Conservation (phyloP, 2,113 vertebrate species). For the Bucco capensis region DNA sequence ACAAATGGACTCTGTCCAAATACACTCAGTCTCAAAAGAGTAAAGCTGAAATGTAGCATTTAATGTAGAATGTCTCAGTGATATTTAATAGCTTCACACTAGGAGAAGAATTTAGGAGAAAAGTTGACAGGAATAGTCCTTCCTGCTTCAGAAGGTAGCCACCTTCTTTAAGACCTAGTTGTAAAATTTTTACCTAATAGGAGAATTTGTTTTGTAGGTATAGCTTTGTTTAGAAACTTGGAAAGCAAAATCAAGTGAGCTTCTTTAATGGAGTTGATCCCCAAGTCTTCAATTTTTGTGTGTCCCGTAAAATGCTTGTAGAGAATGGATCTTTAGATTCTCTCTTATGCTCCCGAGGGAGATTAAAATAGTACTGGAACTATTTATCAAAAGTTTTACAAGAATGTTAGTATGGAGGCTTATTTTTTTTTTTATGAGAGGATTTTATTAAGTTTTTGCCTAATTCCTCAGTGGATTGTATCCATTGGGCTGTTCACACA, state of each 20-base stretch:
- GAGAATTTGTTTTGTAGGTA: background rate
- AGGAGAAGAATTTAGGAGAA: background rate
- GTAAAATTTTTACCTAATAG: background rate
- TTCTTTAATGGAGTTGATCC: background rate
- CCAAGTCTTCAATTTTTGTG: background rate
- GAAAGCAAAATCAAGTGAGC: background rate
- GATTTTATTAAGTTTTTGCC: background rate
- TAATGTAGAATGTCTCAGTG: background rate
- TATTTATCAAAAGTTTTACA: background rate
- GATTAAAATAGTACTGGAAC: background rate
- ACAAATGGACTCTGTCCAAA: background rate
- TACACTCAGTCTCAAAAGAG: background rate
- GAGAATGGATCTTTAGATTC: background rate
- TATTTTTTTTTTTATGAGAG: background rate
- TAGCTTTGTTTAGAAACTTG: background rate
- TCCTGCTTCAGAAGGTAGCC: background rate
- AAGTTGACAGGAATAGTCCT: background rate
- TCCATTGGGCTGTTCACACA: background rate
- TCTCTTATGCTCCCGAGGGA: background rate
- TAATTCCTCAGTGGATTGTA: background rate
- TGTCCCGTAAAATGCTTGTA: background rate
- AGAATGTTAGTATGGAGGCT: background rate
- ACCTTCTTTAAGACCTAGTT: background rate
- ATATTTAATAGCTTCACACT: background rate
- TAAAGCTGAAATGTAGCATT: background rate